Base-by-base conservation (phyloP, 2,888 invertebrate species). In the Cephus pulcher region DNA sequence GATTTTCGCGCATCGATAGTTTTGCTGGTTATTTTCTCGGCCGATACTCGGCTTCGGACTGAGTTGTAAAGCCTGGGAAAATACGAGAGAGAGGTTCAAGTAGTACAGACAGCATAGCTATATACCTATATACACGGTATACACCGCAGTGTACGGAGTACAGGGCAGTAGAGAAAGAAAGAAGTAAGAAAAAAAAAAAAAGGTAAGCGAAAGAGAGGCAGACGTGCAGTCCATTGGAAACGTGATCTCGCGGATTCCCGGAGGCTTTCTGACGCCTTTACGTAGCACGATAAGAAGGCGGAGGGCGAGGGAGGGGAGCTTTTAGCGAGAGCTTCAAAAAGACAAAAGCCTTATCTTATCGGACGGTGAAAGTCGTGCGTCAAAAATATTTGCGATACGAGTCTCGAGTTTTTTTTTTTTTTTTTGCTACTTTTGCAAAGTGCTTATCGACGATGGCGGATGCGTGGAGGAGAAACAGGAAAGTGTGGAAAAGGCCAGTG, bases 401-500 rank as follows among this genome's bases (percentile, higher is more conserved):
- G 40, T 15, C 40, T 40, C 15, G 4, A 40, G 4, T 40, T 15
- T 40, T 33, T 33, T 30, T 30, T 30, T 30, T 15, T 40, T 33
- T 33, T 35, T 37, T 15, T 37, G 40, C 40, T 40, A 15, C 1
- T 40, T 40, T 15, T 40, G 15, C 15, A 40, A 40, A 40, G 15
- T 23, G 56, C 56, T 40, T 40, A 15, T 40, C 40, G 23, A 23
- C 23, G 40, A 40, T 40, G 23, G 40, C 40, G 40, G 15, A 40
- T 40, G 40, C 40, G 23, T 9, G 40, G 40, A 76, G 76, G 78
- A 81, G 76, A 79, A 80, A 82, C 80, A 83, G 85, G 82, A 81
- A 79, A 76, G 74, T 71, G 70, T 37, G 81, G 82, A 82, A 83
- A 86, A 87, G 86, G 87, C 84, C 86, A 86, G 82, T 86, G 87